Conservation (phyloP, 2,113 vertebrate species). For the Tachysurus vachellii region DNA sequence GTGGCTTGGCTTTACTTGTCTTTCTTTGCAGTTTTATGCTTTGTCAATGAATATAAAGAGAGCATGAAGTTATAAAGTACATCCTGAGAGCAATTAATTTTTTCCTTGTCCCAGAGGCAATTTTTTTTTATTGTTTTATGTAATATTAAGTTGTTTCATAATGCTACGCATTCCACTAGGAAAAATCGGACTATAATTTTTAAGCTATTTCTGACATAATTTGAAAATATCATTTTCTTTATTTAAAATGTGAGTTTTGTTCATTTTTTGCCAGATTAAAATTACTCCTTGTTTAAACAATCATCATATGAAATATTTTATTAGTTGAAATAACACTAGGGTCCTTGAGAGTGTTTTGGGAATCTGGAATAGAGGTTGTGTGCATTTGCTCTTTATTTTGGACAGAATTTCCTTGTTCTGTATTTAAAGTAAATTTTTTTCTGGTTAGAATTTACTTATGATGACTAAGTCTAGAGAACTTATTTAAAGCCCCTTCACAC, state of each 20-base stretch:
- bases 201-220: neutral
- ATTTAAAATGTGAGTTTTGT: neutral
- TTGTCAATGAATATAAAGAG: slow-evolving; percentile 8
- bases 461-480: neutral
- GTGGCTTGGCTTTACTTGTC: slow-evolving; percentile 69
- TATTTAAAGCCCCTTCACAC: neutral
- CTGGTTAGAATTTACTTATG: neutral
- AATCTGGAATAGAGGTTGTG: neutral
- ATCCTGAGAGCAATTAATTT: slow-evolving; percentile 71
- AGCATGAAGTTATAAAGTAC: slow-evolving; percentile 59
- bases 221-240: neutral
- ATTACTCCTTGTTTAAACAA: neutral
- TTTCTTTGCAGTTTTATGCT: slow-evolving; percentile 51
- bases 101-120: slow-evolving; percentile 65
- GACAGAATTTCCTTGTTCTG: neutral
- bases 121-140: slow-evolving; percentile 73
- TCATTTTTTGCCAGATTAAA: neutral
- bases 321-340: neutral
- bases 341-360: neutral
- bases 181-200: slow-evolving; percentile 45
- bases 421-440: neutral
- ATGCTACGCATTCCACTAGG: slow-evolving; percentile 68
- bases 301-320: neutral
- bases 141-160: slow-evolving; percentile 69
- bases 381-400: neutral